Evolutionary conservation across 2,888 invertebrate genomes (phyloP), one percentile per base, ranked within the genome.

Genomic region (Glaucopsyche alexis): DNA sequence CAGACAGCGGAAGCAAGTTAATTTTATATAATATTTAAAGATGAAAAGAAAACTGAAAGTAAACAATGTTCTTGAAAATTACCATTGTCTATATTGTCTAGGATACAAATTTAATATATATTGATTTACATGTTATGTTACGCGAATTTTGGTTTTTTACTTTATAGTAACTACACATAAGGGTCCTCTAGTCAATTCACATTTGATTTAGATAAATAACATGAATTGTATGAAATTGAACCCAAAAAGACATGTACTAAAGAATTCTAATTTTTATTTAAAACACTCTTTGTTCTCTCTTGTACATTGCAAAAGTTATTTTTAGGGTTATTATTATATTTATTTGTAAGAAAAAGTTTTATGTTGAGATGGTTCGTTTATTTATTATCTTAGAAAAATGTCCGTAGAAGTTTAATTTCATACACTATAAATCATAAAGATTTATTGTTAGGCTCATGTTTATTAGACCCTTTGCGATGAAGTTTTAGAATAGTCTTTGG

Each of bases 111-210:
- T n/a, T n/a, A n/a, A n/a, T n/a, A n/a, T n/a, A n/a, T n/a, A n/a
- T n/a, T n/a, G n/a, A n/a, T n/a, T n/a, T n/a, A n/a, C n/a, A n/a
- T n/a, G n/a, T n/a, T n/a, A n/a, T n/a, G n/a, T n/a, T n/a, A n/a
- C n/a, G n/a, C n/a, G n/a, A n/a, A n/a, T n/a, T n/a, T n/a, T n/a
- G n/a, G n/a, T n/a, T 60, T 60, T 19, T 60, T 14, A 29, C 13
- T 13, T 60, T 38, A 14, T 60, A 29, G 42, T 45, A 16, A 45
- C 11, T 45, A 67, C 45, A 42, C 5, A 9, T 13, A n/a, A 45
- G 66, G 11, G 45, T 67, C 45, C 16, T 67, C 67, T 67, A 67
- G 67, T 67, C 67, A 67, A 45, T 67, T 16, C 19, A 67, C 45
- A 19, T 42, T 45, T 67, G 45, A 42, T 11, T 19, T 42, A 19